Percentiles rank a stretch among this genome's conserved stretches.
phyloP scores from a whole-genome alignment of 2,797 vertebrate genomes.

The Corythornis leucogaster region DNA sequence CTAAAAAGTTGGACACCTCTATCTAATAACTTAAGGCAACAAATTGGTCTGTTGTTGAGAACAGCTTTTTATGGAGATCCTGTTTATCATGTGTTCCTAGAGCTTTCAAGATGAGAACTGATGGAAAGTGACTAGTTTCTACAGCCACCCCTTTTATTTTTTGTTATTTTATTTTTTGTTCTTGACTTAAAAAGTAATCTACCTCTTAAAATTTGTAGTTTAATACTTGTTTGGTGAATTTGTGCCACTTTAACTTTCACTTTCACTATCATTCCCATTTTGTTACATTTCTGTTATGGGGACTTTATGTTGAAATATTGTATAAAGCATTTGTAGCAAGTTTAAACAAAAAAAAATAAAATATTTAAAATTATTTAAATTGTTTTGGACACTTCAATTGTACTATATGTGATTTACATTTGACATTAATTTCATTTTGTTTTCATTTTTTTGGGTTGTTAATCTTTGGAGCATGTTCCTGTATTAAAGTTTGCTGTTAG shows the following conservation, averaged over 20 bases:
- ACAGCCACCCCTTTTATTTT: conserved; percentile 49
- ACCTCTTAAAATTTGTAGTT: conserved; percentile 85
- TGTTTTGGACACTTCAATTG: conserved; percentile 87
- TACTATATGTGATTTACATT: conserved; percentile 87
- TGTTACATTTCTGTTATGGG: conserved; percentile 83
- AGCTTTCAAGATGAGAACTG: conserved; percentile 30
- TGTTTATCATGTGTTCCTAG: conserved; percentile 30
- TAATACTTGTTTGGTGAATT: conserved; percentile 80
- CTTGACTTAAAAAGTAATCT: conserved; percentile 83
- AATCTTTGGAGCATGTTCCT: conserved; percentile 75
- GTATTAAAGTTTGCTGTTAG: conserved; percentile 80
- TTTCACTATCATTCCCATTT: conserved; percentile 85
- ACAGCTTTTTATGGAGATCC: conserved; percentile 31
- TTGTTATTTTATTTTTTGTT: background rate
- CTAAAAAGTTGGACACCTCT: conserved; percentile 35
- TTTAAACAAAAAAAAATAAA: conserved; percentile 82
- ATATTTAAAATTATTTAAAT: conserved; percentile 96
- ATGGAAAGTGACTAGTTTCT: conserved; percentile 66
- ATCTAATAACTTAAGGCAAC: conserved; percentile 43
- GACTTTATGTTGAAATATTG: conserved; percentile 83
- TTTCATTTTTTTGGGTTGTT: conserved; percentile 72
- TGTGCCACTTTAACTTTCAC: conserved; percentile 79
- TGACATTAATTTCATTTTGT: conserved; percentile 78
- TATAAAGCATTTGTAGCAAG: conserved; percentile 88
- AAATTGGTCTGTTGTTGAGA: conserved; percentile 37